Conservation (phyloP, 2,113 vertebrate genomes). For the Notechis scutatus region DNA sequence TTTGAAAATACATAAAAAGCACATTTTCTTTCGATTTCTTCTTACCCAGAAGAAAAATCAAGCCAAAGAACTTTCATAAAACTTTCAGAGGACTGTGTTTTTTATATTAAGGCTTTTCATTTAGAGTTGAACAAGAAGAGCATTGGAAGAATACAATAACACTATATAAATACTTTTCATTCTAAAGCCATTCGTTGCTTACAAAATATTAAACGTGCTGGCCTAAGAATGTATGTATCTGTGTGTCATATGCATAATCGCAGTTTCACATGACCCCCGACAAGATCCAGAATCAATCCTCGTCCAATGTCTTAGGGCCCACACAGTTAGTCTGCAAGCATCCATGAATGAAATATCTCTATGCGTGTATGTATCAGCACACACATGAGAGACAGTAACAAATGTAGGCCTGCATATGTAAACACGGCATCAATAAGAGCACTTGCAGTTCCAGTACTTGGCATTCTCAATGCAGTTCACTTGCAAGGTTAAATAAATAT, state of each 20-base stretch:
- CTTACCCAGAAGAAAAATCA: not conserved
- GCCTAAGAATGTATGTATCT: not conserved
- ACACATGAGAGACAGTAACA: not conserved
- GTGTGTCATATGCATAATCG: not conserved
- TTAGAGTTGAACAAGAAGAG: not conserved
- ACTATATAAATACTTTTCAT: not conserved
- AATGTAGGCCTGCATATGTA: slow-evolving; percentile 15
- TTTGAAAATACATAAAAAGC: not conserved
- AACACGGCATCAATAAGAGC: slow-evolving; percentile 34
- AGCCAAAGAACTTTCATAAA: not conserved
- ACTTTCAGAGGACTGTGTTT: not conserved
- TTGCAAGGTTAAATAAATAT: slow-evolving; percentile 73
- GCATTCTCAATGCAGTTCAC: slow-evolving; percentile 44
- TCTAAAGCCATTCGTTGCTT: not conserved
- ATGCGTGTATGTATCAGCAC: not conserved
- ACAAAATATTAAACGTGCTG: not conserved
- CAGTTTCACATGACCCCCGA: not conserved
- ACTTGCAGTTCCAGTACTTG: slow-evolving; percentile 47
- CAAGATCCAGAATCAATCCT: not conserved
- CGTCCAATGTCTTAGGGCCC: accelerated
- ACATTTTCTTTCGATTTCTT: not conserved
- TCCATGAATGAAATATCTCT: not conserved
- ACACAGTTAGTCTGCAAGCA: accelerated
- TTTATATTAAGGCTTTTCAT: not conserved
- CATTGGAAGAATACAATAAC: not conserved